Percentiles rank a stretch among this genome's conserved stretches.
Conservation (phyloP, 2,797 vertebrate genomes). For the Garrulus glandarius region DNA sequence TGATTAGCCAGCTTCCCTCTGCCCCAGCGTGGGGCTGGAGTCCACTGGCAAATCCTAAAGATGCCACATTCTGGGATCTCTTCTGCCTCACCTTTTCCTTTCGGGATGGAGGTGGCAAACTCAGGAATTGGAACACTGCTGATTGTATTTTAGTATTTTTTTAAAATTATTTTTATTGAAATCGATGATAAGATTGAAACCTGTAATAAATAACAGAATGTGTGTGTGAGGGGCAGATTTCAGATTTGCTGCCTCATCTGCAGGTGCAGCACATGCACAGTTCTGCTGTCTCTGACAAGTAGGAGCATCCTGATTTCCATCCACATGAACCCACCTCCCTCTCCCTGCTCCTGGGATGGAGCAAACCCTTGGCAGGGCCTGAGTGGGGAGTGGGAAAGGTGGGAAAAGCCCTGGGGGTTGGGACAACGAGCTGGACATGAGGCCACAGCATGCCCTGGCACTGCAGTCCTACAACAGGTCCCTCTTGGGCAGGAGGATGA, state of each 20-base stretch:
- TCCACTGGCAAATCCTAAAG: neutral
- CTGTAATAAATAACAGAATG: neutral
- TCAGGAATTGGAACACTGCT: neutral
- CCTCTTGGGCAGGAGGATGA: neutral
- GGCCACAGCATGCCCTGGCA: neutral
- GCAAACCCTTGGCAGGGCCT: neutral
- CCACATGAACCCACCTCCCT: neutral
- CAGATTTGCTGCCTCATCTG: neutral
- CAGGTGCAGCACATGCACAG: rapidly evolving
- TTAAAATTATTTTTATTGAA: neutral
- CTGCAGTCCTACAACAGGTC: neutral
- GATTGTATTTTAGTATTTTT: neutral
- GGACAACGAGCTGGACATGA: rapidly evolving
- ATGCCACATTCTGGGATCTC: neutral
- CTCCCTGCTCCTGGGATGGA: no score
- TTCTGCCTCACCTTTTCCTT: neutral
- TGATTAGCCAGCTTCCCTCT: conserved; percentile 43
- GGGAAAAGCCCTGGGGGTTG: neutral
- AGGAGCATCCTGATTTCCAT: neutral
- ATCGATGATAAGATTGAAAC: neutral
- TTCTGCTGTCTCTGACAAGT: neutral
- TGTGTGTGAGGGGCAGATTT: neutral
- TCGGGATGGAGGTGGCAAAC: neutral
- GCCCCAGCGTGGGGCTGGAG: neutral
- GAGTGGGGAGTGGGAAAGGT: neutral